These are phyloP conservation scores for Diplosoma virens DNA, from an alignment of 23 tunicate genomes.

Conservation along the genomic window DNA sequence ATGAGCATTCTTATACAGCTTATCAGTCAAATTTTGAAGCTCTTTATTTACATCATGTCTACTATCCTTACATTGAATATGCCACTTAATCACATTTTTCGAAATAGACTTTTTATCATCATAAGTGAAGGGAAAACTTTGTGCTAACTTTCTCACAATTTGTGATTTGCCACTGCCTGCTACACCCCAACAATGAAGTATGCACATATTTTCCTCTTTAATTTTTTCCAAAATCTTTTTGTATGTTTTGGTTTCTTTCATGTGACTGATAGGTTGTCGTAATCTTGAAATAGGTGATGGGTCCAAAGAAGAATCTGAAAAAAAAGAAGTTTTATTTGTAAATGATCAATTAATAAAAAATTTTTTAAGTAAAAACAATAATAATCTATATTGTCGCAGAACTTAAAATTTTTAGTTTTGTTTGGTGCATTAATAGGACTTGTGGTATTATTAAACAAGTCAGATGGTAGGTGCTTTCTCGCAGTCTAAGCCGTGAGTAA, in stretches of 20 bases:
- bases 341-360: no score
- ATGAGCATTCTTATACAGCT: neutral
- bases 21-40: neutral
- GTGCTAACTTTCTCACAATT: slow-evolving; percentile 22
- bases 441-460: no score
- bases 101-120: neutral
- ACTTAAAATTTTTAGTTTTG: no score
- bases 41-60: neutral
- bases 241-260: slow-evolving; percentile 2
- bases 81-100: neutral
- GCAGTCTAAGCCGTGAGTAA: no score
- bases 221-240: neutral
- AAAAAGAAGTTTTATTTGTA: no score
- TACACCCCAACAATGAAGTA: slow-evolving; percentile 22
- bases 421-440: no score
- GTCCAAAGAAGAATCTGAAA: no score
- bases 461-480: no score
- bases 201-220: neutral
- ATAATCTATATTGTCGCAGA: no score
- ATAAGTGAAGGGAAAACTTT: slow-evolving; percentile 13
- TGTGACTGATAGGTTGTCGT: neutral
- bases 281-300: neutral
- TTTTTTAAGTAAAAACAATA: no score
- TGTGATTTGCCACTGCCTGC: slow-evolving; percentile 35
- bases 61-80: slow-evolving; percentile 9